Percentiles rank a stretch among this genome's conserved stretches.
Conservation (phyloP, 2,888 invertebrate species). For the Branchipolynoe longqiensis region DNA sequence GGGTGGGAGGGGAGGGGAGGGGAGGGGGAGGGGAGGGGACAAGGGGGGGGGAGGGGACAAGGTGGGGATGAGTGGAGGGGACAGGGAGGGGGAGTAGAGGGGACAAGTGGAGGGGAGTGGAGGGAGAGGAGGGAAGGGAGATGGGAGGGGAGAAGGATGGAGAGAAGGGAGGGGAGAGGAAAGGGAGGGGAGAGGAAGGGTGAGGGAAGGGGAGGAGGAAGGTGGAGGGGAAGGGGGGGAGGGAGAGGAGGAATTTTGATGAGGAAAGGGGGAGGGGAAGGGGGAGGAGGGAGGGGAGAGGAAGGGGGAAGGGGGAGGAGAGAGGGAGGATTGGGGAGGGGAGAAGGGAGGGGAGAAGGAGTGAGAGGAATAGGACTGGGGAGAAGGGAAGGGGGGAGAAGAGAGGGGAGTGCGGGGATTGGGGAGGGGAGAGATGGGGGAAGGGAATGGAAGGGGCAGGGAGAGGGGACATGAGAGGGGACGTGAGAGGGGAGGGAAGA, state of each 20-base stretch:
- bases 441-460: not conserved
- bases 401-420: not conserved
- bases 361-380: no score
- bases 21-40: no score
- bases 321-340: not conserved
- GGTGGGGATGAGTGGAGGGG: no score
- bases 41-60: no score
- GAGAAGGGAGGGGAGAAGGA: not conserved
- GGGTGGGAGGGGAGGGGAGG: no score
- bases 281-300: not conserved
- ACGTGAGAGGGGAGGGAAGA: not conserved
- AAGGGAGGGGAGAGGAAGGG: not conserved
- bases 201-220: not conserved
- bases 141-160: no score
- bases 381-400: not conserved
- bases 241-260: no score
- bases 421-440: not conserved
- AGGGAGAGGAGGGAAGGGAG: no score
- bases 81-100: no score
- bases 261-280: not conserved
- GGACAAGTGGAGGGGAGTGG: no score
- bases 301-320: not conserved
- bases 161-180: not conserved
- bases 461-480: not conserved
- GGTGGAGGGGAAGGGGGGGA: not conserved